These are phyloP conservation scores for Magallana angulata DNA, from an alignment of 1,140 invertebrate genomes.

Conservation along the genomic window DNA sequence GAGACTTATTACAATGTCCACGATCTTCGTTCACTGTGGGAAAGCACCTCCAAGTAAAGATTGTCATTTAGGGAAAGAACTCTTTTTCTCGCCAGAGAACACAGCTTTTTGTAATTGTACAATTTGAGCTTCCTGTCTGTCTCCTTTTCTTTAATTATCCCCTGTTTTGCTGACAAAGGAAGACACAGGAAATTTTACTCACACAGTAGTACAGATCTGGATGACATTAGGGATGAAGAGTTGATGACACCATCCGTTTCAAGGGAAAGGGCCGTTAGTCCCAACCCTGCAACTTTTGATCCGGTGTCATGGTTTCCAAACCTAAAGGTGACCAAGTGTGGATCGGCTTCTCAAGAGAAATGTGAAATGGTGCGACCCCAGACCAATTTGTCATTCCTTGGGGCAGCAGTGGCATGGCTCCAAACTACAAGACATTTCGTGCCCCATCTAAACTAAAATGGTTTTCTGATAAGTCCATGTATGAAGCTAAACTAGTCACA, in stretches of 20 bases:
- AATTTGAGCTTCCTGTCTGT: not conserved
- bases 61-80: not conserved
- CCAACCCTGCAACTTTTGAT: conserved; percentile 18
- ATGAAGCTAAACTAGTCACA: too few species aligned
- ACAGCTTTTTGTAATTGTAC: not conserved
- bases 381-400: too few species aligned
- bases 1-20: too few species aligned
- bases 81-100: not conserved
- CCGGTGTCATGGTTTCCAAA: not conserved
- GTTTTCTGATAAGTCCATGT: not conserved
- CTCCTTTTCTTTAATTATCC: not conserved
- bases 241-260: not conserved
- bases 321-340: not conserved
- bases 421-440: not conserved
- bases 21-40: too few species aligned
- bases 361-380: too few species aligned
- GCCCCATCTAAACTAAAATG: not conserved
- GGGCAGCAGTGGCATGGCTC: too few species aligned
- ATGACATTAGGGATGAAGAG: not conserved
- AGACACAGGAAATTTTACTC: not conserved
- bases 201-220: not conserved
- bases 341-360: too few species aligned
- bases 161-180: not conserved
- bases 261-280: not conserved
- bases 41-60: too few species aligned